phyloP scores from a whole-genome alignment of 2,888 invertebrate genomes.

The Trachelus iudaicus region DNA sequence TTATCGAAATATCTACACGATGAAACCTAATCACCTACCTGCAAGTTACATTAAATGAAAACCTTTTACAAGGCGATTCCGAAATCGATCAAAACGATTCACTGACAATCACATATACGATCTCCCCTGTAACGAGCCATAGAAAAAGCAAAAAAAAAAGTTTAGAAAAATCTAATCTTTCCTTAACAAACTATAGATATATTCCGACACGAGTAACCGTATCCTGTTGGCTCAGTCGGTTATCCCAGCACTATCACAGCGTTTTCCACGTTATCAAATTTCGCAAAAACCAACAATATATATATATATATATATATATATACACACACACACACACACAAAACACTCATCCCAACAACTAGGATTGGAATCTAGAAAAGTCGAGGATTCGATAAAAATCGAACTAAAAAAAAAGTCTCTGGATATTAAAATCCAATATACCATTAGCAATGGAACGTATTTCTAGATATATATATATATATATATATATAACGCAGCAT shows the following conservation, averaged over 20 bases:
- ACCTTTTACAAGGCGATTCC: background rate
- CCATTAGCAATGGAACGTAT: background rate
- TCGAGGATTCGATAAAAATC: background rate
- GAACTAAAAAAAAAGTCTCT: background rate
- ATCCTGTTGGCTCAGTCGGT: background rate
- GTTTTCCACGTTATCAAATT: background rate
- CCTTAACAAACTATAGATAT: background rate
- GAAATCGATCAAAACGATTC: background rate
- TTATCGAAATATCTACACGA: background rate
- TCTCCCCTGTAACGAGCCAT: background rate
- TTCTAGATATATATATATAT: too few relatives aligned
- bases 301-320: background rate
- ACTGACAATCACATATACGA: background rate
- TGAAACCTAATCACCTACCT: background rate
- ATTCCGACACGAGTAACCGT: background rate
- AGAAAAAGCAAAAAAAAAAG: background rate
- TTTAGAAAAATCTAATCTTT: background rate
- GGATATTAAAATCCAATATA: background rate
- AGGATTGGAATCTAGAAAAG: background rate
- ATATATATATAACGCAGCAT: too few relatives aligned
- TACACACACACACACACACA: too few relatives aligned
- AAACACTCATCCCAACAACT: background rate
- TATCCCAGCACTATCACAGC: background rate
- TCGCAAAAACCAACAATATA: background rate
- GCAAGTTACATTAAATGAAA: background rate